Conservation (phyloP, 2,797 vertebrate genomes). For the Cetoscarus ocellatus region DNA sequence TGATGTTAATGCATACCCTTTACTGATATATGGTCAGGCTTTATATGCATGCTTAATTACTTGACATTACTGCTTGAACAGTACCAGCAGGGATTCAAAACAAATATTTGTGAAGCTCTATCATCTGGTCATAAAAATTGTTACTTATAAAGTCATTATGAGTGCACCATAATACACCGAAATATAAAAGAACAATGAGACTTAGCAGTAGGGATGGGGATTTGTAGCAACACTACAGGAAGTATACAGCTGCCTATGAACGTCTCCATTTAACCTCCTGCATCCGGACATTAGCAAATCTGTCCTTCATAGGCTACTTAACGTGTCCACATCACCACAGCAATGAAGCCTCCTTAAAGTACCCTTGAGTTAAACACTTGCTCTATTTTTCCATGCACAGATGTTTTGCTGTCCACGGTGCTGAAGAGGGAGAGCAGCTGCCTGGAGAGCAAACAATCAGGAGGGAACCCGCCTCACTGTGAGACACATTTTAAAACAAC, state of each 20-base stretch:
- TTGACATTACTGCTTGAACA: too few species aligned
- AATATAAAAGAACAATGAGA: too few species aligned
- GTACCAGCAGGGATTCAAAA: too few species aligned
- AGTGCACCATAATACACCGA: too few species aligned
- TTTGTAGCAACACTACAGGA: too few species aligned
- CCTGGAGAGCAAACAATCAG: slow-evolving; percentile 10
- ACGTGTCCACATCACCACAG: neutral
- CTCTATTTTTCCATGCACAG: neutral
- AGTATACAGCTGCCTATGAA: neutral
- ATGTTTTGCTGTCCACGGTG: slow-evolving; percentile 50
- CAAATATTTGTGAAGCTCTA: too few species aligned
- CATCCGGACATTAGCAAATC: neutral
- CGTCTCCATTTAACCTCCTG: neutral
- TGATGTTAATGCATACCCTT: too few species aligned
- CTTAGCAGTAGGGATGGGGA: neutral
- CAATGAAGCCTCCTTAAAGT: neutral
- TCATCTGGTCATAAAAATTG: too few species aligned
- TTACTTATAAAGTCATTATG: too few species aligned
- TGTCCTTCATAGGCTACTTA: neutral
- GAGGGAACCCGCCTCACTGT: neutral
- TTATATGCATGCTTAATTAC: too few species aligned
- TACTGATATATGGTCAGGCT: too few species aligned
- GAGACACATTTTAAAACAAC: slow-evolving; percentile 6
- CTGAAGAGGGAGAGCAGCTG: slow-evolving; percentile 35
- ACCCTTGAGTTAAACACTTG: neutral